Evolutionary conservation across 2,113 vertebrate genomes (phyloP).

Genomic region (Perca schrenkii): DNA sequence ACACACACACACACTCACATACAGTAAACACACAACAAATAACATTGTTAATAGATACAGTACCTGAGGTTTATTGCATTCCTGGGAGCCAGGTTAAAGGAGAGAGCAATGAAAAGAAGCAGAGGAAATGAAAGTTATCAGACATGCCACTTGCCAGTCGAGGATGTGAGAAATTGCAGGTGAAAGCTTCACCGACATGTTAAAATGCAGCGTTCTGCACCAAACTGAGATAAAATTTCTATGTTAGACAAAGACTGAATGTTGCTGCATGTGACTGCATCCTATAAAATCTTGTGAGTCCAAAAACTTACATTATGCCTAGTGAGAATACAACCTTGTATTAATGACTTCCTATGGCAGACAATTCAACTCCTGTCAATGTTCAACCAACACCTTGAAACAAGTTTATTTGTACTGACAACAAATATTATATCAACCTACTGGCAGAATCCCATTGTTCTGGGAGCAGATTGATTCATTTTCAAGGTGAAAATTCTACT

Average conservation of each 20-base stretch:
- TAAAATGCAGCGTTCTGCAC: conserved; percentile 22
- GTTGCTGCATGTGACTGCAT: background rate
- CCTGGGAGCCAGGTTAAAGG: conserved; percentile 95
- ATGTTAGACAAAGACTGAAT: background rate
- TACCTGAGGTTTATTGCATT: conserved; percentile 98
- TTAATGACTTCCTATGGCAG: background rate
- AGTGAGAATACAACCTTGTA: background rate
- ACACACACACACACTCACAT: conserved; percentile 58
- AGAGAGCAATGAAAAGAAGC: conserved; percentile 90
- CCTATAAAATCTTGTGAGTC: background rate
- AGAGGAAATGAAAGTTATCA: conserved; percentile 94
- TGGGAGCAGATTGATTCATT: conserved; percentile 17
- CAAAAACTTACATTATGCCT: background rate
- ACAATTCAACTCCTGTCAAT: background rate
- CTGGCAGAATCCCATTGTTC: background rate
- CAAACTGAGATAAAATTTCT: background rate
- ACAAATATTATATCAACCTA: background rate
- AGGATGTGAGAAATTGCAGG: conserved; percentile 32
- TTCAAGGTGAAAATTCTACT: conserved; percentile 55
- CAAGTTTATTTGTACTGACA: background rate
- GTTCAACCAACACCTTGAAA: background rate
- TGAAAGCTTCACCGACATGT: conserved; percentile 31
- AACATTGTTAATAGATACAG: conserved; percentile 87
- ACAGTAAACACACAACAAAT: conserved; percentile 62
- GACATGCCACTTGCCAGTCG: conserved; percentile 44